Evolutionary conservation across 2,888 invertebrate species (phyloP).

Genomic region (Coenonympha glycerion): DNA sequence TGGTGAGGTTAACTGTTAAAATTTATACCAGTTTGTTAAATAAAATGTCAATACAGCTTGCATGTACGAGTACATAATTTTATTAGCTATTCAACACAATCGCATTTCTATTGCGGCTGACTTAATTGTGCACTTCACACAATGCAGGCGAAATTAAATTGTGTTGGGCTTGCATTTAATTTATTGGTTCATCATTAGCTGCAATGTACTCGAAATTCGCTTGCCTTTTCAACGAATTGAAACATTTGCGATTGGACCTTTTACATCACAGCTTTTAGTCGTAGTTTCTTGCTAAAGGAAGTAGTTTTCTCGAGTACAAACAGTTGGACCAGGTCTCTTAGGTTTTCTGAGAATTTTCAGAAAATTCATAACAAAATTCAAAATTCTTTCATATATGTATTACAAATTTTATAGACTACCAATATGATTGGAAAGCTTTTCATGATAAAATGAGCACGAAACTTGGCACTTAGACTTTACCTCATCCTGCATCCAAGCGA

Average conservation of each 20-base stretch:
- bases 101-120: constrained; percentile 2
- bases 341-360: too few relatives aligned
- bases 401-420: too few relatives aligned
- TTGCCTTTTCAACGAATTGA: not conserved
- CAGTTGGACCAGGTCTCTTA: too few relatives aligned
- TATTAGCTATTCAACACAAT: not conserved
- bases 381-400: too few relatives aligned
- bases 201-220: not conserved
- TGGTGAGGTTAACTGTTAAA: too few relatives aligned
- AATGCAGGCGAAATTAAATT: not conserved
- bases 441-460: too few relatives aligned
- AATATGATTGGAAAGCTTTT: too few relatives aligned
- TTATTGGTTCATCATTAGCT: not conserved
- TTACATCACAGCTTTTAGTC: not conserved
- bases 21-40: not conserved
- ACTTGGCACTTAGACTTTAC: too few relatives aligned
- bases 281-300: too few relatives aligned
- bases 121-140: constrained; percentile 1
- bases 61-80: not conserved
- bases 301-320: too few relatives aligned
- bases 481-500: too few relatives aligned
- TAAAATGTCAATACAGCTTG: not conserved
- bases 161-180: constrained; percentile 1
- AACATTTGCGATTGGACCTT: not conserved
- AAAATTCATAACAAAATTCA: too few relatives aligned